Evolutionary conservation across 2,113 vertebrate species (phyloP).

Genomic region (Oryzias celebensis): DNA sequence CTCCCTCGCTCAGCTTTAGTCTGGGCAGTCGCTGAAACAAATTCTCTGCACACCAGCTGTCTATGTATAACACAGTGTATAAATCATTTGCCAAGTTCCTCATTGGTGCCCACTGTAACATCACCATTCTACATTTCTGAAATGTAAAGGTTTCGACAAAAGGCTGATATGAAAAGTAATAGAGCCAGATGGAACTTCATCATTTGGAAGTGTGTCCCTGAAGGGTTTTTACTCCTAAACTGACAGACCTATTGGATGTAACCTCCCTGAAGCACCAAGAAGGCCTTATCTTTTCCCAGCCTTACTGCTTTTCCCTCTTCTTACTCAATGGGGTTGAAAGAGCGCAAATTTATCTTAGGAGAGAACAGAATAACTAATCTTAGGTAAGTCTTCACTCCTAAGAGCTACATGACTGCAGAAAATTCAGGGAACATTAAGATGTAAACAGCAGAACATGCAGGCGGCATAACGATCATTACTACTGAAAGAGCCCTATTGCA

Average conservation of each 20-base stretch:
- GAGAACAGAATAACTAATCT: constrained; percentile 10
- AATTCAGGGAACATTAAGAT: constrained; percentile 24
- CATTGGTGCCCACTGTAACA: constrained; percentile 22
- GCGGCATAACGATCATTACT: background rate
- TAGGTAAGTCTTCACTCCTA: constrained; percentile 3
- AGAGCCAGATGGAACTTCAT: constrained; percentile 1
- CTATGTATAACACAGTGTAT: constrained; percentile 16
- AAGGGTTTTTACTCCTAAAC: constrained; percentile 25
- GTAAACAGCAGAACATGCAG: constrained; percentile 5
- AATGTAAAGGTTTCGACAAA: constrained; percentile 23
- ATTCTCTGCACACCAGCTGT: constrained; percentile 53
- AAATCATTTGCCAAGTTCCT: constrained; percentile 29
- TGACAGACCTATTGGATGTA: constrained; percentile 2
- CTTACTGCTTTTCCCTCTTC: constrained; percentile 8
- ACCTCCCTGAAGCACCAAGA: constrained; percentile 3
- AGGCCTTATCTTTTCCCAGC: constrained; percentile 8
- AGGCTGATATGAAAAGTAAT: background rate
- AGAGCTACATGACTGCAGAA: constrained; percentile 3
- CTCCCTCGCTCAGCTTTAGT: constrained; percentile 28
- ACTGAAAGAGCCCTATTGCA: too few species aligned
- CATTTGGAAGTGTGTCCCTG: constrained; percentile 9
- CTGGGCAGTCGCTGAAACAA: constrained; percentile 52
- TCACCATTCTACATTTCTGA: constrained; percentile 10
- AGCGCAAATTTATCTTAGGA: constrained; percentile 15
- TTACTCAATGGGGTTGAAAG: constrained; percentile 7